Evolutionary conservation across 2,797 vertebrate genomes (phyloP).

Genomic region (Cygnus olor): DNA sequence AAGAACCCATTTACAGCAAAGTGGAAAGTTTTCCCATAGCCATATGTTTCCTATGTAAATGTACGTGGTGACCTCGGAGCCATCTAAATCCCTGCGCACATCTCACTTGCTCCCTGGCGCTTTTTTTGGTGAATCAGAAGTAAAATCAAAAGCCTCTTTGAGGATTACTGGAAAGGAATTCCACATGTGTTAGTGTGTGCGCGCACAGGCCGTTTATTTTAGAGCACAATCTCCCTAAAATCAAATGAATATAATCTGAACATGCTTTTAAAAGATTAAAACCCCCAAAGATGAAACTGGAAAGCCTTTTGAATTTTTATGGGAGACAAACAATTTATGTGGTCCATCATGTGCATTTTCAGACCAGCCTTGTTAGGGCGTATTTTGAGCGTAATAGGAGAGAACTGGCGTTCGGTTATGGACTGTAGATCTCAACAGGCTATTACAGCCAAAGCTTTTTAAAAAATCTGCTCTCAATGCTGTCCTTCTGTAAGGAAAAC

Average conservation of each 20-base stretch:
- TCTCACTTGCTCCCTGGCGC: constrained; percentile 75
- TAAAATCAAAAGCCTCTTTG: constrained; percentile 84
- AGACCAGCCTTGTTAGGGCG: constrained; percentile 42
- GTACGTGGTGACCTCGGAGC: constrained; percentile 76
- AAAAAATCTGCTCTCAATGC: background rate
- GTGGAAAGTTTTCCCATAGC: constrained; percentile 53
- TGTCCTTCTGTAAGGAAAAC: background rate
- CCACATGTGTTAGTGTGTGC: constrained; percentile 83
- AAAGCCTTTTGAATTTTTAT: constrained; percentile 80
- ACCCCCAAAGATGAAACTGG: constrained; percentile 74
- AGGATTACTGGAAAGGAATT: constrained; percentile 85
- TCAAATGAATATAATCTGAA: constrained; percentile 80
- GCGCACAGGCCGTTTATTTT: constrained; percentile 75
- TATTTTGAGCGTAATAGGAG: constrained; percentile 6
- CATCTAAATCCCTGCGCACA: constrained; percentile 80
- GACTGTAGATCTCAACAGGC: constrained; percentile 3
- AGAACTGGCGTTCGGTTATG: constrained; percentile 49
- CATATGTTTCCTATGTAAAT: constrained; percentile 82
- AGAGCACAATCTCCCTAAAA: constrained; percentile 72
- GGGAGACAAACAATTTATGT: constrained; percentile 75
- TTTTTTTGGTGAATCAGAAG: constrained; percentile 76
- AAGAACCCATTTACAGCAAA: constrained; percentile 51
- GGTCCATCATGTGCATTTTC: constrained; percentile 60
- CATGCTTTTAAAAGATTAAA: constrained; percentile 87
- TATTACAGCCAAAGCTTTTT: constrained; percentile 9